Conservation (phyloP, 1,140 invertebrate genomes). For the Drosophila ercepeae region DNA sequence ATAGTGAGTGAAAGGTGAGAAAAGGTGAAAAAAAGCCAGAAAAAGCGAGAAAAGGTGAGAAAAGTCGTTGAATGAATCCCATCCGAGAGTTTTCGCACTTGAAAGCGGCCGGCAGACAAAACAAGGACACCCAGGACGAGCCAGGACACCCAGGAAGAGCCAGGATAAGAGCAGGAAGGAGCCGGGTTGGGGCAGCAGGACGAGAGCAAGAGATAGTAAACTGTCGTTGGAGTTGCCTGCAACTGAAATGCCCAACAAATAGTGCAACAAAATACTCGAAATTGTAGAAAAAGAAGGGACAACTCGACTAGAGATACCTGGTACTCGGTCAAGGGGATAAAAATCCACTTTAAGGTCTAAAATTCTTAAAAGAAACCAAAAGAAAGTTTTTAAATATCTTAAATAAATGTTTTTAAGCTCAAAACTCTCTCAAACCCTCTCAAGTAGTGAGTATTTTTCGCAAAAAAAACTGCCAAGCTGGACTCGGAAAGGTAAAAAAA, state of each 20-base stretch:
- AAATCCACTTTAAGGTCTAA: too few species aligned
- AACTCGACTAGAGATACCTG: neutral
- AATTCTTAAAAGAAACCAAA: too few species aligned
- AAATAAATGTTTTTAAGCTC: too few species aligned
- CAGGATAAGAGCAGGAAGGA: conserved; percentile 1
- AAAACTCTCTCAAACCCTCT: too few species aligned
- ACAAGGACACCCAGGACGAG: conserved; percentile 22
- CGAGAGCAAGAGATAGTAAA: conserved; percentile 13
- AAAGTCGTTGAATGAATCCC: conserved; percentile 43
- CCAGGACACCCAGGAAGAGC: conserved; percentile 12
- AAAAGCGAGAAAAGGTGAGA: neutral
- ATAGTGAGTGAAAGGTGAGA: neutral
- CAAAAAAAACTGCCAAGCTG: neutral
- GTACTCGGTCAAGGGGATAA: neutral
- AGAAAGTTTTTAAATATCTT: too few species aligned
- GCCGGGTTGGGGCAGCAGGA: conserved; percentile 4
- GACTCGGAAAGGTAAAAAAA: conserved; percentile 40
- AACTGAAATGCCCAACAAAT: conserved; percentile 43
- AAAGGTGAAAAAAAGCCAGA: neutral
- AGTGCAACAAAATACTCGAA: conserved; percentile 32
- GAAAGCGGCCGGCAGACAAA: conserved; percentile 38
- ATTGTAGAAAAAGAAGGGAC: conserved; percentile 1
- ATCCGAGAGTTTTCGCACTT: conserved; percentile 43
- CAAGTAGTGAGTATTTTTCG: too few species aligned
- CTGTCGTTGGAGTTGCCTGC: conserved; percentile 23